phyloP scores from a whole-genome alignment of 2,797 vertebrate species.

The Kryptolebias ocellatus region DNA sequence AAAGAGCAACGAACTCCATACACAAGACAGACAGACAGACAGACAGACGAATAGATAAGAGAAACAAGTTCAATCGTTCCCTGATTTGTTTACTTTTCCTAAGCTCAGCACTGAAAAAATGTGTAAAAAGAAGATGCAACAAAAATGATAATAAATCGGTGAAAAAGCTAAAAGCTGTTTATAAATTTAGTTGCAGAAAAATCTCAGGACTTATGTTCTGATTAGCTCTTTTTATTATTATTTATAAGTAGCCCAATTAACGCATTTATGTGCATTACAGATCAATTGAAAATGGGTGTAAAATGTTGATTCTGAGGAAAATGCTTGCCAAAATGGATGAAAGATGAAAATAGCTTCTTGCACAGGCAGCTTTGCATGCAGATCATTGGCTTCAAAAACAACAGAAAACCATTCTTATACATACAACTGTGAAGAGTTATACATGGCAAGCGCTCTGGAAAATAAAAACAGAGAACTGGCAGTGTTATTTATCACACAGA shows the following conservation, averaged over 20 bases:
- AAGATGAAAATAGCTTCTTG: conserved; percentile 80
- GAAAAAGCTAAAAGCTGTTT: conserved; percentile 21
- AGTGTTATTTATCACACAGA: conserved; percentile 81
- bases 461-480: conserved; percentile 81
- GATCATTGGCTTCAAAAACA: conserved; percentile 73
- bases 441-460: conserved; percentile 86
- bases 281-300: conserved; percentile 74
- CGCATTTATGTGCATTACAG: conserved; percentile 62
- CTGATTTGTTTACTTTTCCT: conserved; percentile 59
- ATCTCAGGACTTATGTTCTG: conserved; percentile 32
- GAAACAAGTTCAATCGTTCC: conserved; percentile 78
- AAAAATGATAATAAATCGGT: conserved; percentile 40
- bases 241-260: conserved; percentile 41
- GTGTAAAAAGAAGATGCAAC: conserved; percentile 3
- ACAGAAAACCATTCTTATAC: conserved; percentile 83
- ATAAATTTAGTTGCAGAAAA: conserved; percentile 19
- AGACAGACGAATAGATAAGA: conserved; percentile 82
- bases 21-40: conserved; percentile 84
- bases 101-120: conserved; percentile 42
- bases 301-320: conserved; percentile 80
- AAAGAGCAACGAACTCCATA: conserved; percentile 81
- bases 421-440: conserved; percentile 86
- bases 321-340: conserved; percentile 78
- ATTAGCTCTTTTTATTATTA: not conserved
- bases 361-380: conserved; percentile 85